Base-by-base conservation (phyloP, 2,113 vertebrate genomes). In the Alaudala cheleensis region DNA sequence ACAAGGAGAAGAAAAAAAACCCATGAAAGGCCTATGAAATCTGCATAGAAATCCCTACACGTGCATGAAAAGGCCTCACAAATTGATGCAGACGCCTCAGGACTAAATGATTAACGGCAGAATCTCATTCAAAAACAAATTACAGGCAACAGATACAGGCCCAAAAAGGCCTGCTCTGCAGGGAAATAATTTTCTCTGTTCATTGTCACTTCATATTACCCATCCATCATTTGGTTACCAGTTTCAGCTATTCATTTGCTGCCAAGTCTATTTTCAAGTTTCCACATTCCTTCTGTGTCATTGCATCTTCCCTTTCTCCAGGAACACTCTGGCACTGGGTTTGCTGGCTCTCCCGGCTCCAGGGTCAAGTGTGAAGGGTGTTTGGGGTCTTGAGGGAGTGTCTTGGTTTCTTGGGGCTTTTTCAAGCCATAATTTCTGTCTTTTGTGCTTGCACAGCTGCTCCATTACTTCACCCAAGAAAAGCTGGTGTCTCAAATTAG, bases 181-280 rank as follows among this genome's bases (percentile, higher is more conserved):
- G 76, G 88, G 82, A 81, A 88, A 88, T 67, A 54, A 86, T 90
- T 88, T 88, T 90, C 42, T 77, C 62, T 95, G 62, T 80, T 96
- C 60, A 49, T 53, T 88, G 67, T 90, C 92, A 93, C 82, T 93
- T 93, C 91, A 70, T 83, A 81, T 83, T 86, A 78, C 28, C 62
- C 88, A 93, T 91, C 79, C 54, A 88, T 95, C 81, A 90, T 53
- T 70, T 56, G 92, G 76, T 81, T 79, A 86, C 60, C 79, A 81
- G 67, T 64, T 88, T 84, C 71, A 93, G 39, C 64, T 81, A 12
- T 70, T 83, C 83, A 54, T 49, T 78, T 4, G 2, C 23, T 92
- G 90, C 85, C 93, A 96, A 95, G 85, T 64, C 88, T 94, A 25
- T 94, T 96, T 96, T 60, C 89, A 94, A 91, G 79, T 90, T 90